Conservation (phyloP, 2,888 invertebrate species). For the Caenorhabditis plicata region DNA sequence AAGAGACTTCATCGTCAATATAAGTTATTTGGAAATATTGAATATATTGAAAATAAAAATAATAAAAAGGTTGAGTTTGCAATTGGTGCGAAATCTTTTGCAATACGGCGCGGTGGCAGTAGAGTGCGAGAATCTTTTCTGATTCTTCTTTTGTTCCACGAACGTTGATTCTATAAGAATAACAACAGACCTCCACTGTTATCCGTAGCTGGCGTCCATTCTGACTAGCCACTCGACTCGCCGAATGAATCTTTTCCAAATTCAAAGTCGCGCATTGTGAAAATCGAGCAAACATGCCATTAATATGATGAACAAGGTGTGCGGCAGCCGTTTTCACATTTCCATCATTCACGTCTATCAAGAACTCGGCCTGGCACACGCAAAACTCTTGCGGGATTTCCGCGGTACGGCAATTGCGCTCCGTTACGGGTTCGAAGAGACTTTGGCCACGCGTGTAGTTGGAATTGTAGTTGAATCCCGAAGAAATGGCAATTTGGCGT, state of each 20-base stretch:
- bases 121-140: too few species aligned
- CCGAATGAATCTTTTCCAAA: constrained; percentile 32
- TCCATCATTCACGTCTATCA: constrained; percentile 28
- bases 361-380: constrained; percentile 51
- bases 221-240: constrained; percentile 22
- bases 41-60: too few species aligned
- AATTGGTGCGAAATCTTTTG: too few species aligned
- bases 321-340: constrained; percentile 10
- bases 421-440: constrained; percentile 41
- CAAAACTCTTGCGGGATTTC: constrained; percentile 61
- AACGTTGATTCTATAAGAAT: too few species aligned
- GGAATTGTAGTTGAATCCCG: background rate
- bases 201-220: constrained; percentile 14
- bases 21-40: too few species aligned
- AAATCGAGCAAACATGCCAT: constrained; percentile 31
- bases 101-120: too few species aligned
- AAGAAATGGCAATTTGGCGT: constrained; percentile 37
- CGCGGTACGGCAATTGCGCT: constrained; percentile 50
- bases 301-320: constrained; percentile 39
- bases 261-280: constrained; percentile 42
- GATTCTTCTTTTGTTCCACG: too few species aligned
- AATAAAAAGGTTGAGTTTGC: too few species aligned
- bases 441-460: constrained; percentile 31
- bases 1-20: too few species aligned
- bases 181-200: constrained; percentile 19